phyloP scores from a whole-genome alignment of 2,888 invertebrate species.

The Vanessa cardui region DNA sequence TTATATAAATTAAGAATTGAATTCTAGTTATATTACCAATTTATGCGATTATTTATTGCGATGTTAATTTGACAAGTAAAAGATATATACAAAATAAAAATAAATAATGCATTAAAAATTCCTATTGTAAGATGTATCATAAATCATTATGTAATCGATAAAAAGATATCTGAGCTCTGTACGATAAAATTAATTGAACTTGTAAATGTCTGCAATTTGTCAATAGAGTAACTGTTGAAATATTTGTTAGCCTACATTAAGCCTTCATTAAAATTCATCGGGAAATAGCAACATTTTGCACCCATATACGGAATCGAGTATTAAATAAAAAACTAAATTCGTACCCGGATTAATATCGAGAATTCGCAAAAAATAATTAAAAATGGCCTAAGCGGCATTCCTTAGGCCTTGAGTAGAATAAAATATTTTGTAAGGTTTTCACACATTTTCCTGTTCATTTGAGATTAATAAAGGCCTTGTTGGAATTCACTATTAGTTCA shows the following conservation, averaged over 20 bases:
- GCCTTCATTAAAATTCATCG: slow-evolving; percentile 15
- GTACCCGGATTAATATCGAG: not conserved
- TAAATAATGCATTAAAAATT: too few relatives aligned
- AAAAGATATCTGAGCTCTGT: not conserved
- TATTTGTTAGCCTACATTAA: slow-evolving; percentile 22
- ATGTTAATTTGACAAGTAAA: too few relatives aligned
- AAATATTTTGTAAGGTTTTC: slow-evolving; percentile 17
- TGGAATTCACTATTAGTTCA: slow-evolving; percentile 5
- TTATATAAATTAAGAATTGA: too few relatives aligned
- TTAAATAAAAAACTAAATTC: slow-evolving; percentile 12
- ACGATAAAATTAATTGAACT: slow-evolving; percentile 8
- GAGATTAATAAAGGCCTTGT: slow-evolving; percentile 19
- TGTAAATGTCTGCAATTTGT: slow-evolving; percentile 27
- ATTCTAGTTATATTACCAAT: too few relatives aligned
- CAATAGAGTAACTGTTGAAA: slow-evolving; percentile 23
- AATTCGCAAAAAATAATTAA: slow-evolving; percentile 3
- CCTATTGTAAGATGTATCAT: too few relatives aligned
- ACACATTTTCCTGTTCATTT: slow-evolving; percentile 22
- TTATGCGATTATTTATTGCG: too few relatives aligned
- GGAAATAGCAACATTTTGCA: slow-evolving; percentile 18
- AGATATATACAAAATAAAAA: too few relatives aligned
- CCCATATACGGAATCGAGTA: slow-evolving; percentile 5
- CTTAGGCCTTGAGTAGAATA: not conserved
- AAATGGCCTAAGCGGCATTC: not conserved
- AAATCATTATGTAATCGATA: too few relatives aligned